These are phyloP conservation scores for Pangasius sanitwongsei DNA, from an alignment of 2,797 vertebrate genomes.

Conservation along the genomic window DNA sequence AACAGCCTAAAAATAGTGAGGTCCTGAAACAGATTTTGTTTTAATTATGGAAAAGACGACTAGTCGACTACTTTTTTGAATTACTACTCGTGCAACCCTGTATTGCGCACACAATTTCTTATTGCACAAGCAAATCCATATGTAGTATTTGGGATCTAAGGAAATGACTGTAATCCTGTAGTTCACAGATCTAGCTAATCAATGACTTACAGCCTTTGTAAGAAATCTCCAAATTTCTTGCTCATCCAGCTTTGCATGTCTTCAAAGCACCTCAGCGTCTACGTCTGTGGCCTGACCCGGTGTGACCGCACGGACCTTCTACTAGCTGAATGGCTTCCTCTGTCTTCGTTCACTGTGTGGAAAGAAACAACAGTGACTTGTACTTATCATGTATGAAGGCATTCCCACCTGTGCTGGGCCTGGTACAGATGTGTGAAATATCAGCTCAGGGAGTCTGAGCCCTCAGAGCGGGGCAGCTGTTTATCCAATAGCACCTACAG, in stretches of 20 bases:
- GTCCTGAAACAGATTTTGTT: no score
- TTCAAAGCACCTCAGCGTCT: conserved; percentile 3
- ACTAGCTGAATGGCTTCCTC: conserved; percentile 66
- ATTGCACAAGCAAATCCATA: no score
- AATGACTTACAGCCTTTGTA: neutral
- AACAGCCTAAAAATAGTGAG: no score
- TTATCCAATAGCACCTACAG: conserved; percentile 71
- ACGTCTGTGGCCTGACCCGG: conserved; percentile 62
- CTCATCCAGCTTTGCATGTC: neutral
- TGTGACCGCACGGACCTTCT: conserved; percentile 31
- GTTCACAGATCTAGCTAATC: neutral
- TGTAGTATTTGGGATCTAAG: neutral
- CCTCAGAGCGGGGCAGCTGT: conserved; percentile 69
- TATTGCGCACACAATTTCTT: no score
- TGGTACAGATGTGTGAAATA: conserved; percentile 73
- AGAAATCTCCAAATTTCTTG: neutral
- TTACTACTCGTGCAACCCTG: no score
- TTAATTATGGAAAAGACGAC: no score
- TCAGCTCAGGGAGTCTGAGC: conserved; percentile 63
- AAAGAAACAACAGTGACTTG: conserved; percentile 64
- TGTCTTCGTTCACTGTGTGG: conserved; percentile 60
- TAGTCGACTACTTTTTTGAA: no score
- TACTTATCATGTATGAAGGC: conserved; percentile 66
- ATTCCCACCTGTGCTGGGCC: conserved; percentile 72
- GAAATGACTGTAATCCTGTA: neutral